phyloP scores from a whole-genome alignment of 92 coral and sea anemone species.

The Phymanthus crucifer region DNA sequence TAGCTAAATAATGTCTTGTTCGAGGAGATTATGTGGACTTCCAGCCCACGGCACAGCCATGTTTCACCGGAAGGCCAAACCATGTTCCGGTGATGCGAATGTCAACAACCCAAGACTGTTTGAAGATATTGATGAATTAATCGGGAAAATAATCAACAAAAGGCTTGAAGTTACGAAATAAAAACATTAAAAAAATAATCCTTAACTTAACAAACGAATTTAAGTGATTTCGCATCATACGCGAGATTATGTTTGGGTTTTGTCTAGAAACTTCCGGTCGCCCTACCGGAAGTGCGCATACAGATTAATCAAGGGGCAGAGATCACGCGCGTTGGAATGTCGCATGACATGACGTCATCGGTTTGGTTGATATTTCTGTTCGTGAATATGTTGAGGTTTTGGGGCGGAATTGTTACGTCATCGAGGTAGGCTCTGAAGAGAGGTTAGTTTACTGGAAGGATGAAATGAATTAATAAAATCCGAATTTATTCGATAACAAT shows the following conservation, averaged over 20 bases:
- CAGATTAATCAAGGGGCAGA: background rate
- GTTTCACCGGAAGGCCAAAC: background rate
- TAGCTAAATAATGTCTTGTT: background rate
- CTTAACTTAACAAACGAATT: background rate
- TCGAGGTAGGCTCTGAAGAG: background rate
- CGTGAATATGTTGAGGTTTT: background rate
- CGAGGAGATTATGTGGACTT: background rate
- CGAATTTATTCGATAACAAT: too few species aligned
- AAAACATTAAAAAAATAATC: background rate
- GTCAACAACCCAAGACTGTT: background rate
- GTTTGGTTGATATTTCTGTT: background rate
- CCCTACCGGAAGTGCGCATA: background rate
- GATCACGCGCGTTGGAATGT: background rate
- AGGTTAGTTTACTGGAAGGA: too few species aligned
- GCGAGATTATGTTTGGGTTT: background rate
- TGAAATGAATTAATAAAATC: too few species aligned
- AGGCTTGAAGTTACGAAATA: background rate
- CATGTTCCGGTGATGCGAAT: background rate
- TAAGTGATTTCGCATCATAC: background rate
- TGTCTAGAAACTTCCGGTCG: background rate
- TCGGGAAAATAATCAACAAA: background rate
- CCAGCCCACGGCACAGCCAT: background rate
- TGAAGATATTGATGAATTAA: background rate
- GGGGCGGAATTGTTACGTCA: background rate
- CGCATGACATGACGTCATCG: conserved; percentile 1